These are phyloP conservation scores for Carassius gibelio DNA, from an alignment of 2,113 vertebrate genomes.

Conservation along the genomic window DNA sequence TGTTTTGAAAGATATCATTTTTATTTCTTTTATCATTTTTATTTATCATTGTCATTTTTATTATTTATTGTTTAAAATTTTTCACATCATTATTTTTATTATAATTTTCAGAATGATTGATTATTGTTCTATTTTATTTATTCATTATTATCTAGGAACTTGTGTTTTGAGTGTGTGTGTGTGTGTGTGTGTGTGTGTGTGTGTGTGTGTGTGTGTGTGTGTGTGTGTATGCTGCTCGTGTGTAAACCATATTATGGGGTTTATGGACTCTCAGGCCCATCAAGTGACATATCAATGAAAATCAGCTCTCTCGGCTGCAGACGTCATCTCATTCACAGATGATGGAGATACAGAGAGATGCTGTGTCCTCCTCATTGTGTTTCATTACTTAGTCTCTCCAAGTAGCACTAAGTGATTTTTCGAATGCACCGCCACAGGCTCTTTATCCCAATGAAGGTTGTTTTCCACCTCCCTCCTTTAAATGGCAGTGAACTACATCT, in stretches of 20 bases:
- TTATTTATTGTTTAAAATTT: too few species aligned
- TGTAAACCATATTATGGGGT: slow-evolving; percentile 59
- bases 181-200: too few species aligned
- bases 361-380: slow-evolving; percentile 61
- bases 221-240: not conserved
- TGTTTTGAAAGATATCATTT: too few species aligned
- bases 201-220: not conserved
- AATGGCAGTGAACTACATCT: slow-evolving; percentile 78
- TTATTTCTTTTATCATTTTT: too few species aligned
- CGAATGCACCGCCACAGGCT: slow-evolving; percentile 68
- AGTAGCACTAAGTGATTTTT: slow-evolving; percentile 77
- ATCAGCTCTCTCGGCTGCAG: slow-evolving; percentile 51
- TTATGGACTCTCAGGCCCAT: slow-evolving; percentile 61
- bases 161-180: not conserved
- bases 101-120: too few species aligned
- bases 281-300: slow-evolving; percentile 69
- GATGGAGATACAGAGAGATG: slow-evolving; percentile 38
- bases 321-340: slow-evolving; percentile 67
- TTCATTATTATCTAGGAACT: too few species aligned
- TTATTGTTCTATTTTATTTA: too few species aligned
- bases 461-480: slow-evolving; percentile 55
- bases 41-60: too few species aligned
- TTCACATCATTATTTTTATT: too few species aligned
- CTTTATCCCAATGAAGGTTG: slow-evolving; percentile 65
- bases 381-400: slow-evolving; percentile 62